A percentile compares a stretch with the other conserved stretches of the same genome.
phyloP scores from a whole-genome alignment of 2,888 invertebrate genomes.

The Sminthurides aquaticus region DNA sequence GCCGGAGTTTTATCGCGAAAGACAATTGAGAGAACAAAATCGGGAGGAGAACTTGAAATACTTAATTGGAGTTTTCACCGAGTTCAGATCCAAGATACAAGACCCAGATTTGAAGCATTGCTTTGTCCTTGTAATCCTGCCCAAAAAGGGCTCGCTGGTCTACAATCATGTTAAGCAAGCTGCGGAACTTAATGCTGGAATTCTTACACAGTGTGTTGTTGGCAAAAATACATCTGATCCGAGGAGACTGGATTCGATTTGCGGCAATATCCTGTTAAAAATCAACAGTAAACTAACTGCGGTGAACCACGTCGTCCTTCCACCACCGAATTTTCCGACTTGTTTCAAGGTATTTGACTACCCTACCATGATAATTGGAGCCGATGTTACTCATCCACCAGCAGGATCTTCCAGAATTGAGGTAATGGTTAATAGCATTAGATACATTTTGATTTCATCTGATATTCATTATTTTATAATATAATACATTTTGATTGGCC shows the following conservation, averaged over 20 bases:
- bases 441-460: no score
- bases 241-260: constrained; percentile 22
- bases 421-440: no score
- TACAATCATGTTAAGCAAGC: constrained; percentile 32
- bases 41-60: constrained; percentile 1
- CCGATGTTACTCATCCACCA: constrained; percentile 44
- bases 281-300: constrained; percentile 49
- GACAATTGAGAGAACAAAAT: not conserved
- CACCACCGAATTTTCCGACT: constrained; percentile 10
- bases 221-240: constrained; percentile 20
- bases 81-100: not conserved
- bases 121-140: constrained; percentile 27
- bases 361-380: constrained; percentile 49
- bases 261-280: constrained; percentile 45
- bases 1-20: not conserved
- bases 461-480: no score
- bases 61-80: not conserved
- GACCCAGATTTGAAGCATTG: not conserved
- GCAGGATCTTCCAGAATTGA: not conserved
- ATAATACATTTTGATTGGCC: no score
- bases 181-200: constrained; percentile 36
- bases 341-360: constrained; percentile 31
- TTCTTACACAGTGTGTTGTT: constrained; percentile 48
- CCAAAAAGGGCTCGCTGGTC: constrained; percentile 20
- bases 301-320: constrained; percentile 45